Evolutionary conservation across 2,888 invertebrate species (phyloP).

Genomic region (Synergus gifuensis): DNA sequence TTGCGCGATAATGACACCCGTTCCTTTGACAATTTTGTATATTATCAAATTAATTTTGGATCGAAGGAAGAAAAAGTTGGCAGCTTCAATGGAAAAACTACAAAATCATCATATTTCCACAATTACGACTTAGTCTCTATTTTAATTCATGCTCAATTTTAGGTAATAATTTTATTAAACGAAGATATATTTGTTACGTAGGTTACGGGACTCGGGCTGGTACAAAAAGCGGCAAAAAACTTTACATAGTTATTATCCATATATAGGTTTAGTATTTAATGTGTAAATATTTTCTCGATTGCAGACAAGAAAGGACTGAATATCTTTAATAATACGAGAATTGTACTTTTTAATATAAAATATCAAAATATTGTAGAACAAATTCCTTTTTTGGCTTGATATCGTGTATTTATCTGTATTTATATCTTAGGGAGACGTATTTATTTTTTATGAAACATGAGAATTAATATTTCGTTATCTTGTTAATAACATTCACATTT

Average conservation of each 20-base stretch:
- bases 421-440: not conserved
- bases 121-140: slow-evolving; percentile 31
- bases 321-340: not conserved
- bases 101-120: slow-evolving; percentile 54
- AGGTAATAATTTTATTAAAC: not conserved
- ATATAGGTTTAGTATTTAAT: not conserved
- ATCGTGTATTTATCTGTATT: not conserved
- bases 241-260: not conserved
- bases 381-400: not conserved
- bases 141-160: slow-evolving; percentile 8
- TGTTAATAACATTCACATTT: not conserved
- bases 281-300: not conserved
- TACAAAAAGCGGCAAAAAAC: not conserved
- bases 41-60: slow-evolving; percentile 64
- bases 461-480: not conserved
- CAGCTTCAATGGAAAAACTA: slow-evolving; percentile 65
- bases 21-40: slow-evolving; percentile 85
- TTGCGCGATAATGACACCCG: slow-evolving; percentile 95
- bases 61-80: slow-evolving; percentile 59
- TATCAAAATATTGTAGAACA: not conserved
- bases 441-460: not conserved
- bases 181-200: not conserved
- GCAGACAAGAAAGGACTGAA: not conserved
- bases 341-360: too few species aligned
- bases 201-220: not conserved